phyloP scores from a whole-genome alignment of 2,888 invertebrate genomes.

The Vannuccia rotundouncinata region DNA sequence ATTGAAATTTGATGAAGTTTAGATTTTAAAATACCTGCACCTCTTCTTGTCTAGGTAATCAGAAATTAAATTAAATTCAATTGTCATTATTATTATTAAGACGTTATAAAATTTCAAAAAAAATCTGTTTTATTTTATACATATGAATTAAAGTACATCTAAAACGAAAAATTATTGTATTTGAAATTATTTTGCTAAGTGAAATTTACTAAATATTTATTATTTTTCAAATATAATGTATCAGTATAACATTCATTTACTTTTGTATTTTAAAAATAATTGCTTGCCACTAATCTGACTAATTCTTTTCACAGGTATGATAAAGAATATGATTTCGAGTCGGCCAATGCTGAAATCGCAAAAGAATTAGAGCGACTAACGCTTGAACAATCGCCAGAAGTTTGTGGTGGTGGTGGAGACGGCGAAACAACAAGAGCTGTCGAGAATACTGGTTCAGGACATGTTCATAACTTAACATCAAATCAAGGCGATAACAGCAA shows the following conservation, averaged over 20 bases:
- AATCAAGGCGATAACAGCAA: conserved; percentile 47
- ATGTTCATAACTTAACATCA: conserved; percentile 7
- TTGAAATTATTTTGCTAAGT: neutral
- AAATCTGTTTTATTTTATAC: too few species aligned
- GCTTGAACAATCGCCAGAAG: conserved; percentile 29
- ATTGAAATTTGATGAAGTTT: too few species aligned
- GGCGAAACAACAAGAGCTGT: conserved; percentile 27
- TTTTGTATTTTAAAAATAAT: neutral
- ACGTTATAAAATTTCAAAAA: too few species aligned
- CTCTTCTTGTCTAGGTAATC: too few species aligned
- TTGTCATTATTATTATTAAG: too few species aligned
- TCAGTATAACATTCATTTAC: neutral
- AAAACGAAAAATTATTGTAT: neutral
- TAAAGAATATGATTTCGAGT: conserved; percentile 95
- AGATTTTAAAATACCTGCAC: too few species aligned
- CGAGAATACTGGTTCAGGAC: conserved; percentile 36
- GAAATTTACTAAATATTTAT: neutral
- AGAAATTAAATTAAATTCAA: too few species aligned
- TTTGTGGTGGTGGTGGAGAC: conserved; percentile 28
- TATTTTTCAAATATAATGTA: neutral
- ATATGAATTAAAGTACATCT: too few species aligned
- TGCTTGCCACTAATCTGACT: too few species aligned
- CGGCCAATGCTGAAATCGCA: conserved; percentile 84
- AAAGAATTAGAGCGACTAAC: conserved; percentile 35
- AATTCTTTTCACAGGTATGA: conserved; percentile 66